phyloP scores from a whole-genome alignment of 2,797 vertebrate genomes.

The Vultur gryphus region DNA sequence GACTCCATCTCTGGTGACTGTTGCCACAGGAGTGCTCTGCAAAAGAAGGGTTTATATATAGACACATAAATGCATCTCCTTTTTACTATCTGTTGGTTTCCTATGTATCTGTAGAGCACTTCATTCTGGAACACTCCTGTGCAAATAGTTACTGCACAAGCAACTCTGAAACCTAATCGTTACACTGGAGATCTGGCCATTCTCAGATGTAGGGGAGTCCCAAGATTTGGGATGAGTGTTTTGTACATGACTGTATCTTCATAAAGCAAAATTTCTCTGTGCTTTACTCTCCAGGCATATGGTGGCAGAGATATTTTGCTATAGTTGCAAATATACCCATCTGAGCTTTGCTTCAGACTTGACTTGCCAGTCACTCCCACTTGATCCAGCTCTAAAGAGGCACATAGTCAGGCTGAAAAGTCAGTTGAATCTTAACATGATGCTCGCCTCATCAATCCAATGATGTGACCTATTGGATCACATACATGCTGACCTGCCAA shows the following conservation, averaged over 20 bases:
- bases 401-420: background rate
- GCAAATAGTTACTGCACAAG: background rate
- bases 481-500: background rate
- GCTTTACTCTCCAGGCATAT: background rate
- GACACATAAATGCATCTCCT: background rate
- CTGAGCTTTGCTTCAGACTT: background rate
- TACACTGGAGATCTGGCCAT: background rate
- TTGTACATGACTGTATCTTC: background rate
- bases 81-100: background rate
- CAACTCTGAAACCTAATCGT: background rate
- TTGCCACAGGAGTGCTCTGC: background rate
- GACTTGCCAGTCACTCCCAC: background rate
- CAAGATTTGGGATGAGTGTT: background rate
- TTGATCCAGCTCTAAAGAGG: background rate
- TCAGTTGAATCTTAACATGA: background rate
- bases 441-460: background rate
- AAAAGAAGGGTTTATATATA: background rate
- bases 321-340: background rate
- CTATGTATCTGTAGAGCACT: background rate
- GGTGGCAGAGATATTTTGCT: background rate
- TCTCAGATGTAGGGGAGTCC: background rate
- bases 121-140: background rate
- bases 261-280: background rate
- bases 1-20: background rate
- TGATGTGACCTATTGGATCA: fast-evolving